These are phyloP conservation scores for Lochmaea crataegi DNA, from an alignment of 2,888 invertebrate species.

Conservation along the genomic window DNA sequence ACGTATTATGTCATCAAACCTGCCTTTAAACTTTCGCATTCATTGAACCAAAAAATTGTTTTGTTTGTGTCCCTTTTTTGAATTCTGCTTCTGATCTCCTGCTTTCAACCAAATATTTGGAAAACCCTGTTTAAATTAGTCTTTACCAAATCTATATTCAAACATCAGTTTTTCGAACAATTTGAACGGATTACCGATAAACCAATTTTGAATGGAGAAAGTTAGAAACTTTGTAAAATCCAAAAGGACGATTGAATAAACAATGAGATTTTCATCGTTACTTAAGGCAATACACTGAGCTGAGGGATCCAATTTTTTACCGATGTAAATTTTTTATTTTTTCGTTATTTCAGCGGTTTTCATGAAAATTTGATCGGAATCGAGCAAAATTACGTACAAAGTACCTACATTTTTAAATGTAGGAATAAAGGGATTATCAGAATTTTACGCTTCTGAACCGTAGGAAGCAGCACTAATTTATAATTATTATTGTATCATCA, in stretches of 20 bases:
- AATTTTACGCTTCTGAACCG: too few relatives aligned
- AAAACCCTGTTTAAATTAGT: neutral
- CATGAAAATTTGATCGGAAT: too few relatives aligned
- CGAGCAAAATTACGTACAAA: too few relatives aligned
- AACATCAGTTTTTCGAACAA: neutral
- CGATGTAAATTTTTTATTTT: too few relatives aligned
- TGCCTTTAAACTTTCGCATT: neutral
- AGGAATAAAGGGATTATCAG: too few relatives aligned
- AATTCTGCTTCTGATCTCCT: neutral
- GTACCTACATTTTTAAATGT: too few relatives aligned
- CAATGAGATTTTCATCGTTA: neutral
- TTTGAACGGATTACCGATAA: neutral
- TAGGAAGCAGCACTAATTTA: too few relatives aligned
- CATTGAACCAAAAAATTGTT: constrained; percentile 4
- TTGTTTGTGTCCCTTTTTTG: neutral
- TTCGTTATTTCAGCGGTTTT: too few relatives aligned
- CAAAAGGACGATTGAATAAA: neutral
- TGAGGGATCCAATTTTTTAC: too few relatives aligned
- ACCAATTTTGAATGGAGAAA: neutral
- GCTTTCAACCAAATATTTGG: neutral
- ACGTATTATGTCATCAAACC: neutral
- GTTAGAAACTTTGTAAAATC: neutral
- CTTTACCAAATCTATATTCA: neutral
- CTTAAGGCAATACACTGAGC: too few relatives aligned
- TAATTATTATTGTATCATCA: too few relatives aligned